Base-by-base conservation (phyloP, 1,140 invertebrate species). In the Neuroterus valhalla region DNA sequence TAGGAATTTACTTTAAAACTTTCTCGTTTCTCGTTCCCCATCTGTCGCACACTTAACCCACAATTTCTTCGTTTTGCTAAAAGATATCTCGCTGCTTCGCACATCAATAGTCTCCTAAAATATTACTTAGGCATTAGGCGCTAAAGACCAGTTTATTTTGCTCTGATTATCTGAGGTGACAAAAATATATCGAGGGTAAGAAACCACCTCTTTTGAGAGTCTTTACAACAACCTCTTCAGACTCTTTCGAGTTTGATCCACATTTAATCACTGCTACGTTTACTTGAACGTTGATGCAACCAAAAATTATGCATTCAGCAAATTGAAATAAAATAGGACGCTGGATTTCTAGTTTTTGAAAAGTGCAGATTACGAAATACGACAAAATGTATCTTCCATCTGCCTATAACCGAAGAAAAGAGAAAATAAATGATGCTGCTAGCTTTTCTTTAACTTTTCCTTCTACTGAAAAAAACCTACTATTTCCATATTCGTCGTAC, bases 51-150 rank as follows among this genome's bases (percentile, higher is more conserved):
- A 11, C 10, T 3, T 50, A 17, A n/a, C 55, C n/a, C 26, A 31
- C 55, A 62, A 23, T 66, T 38, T 62, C 38, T 70, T 26, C 17
- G 38, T 31, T 46, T 45, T 48, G 14, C 19, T 70, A 77, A 12
- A 73, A 77, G 52, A 73, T 67, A 70, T 68, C 31, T 52, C 19
- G 45, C 73, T 67, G n/a, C 8, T 77, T 73, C 44, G 70, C 62
- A 70, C 67, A 70, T 77, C 70, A 76, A 62, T 66, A 31, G 72
- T 72, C 46, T 70, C 48, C 1, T 48, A 45, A 67, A 15, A 66
- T 42, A 72, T 10, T 72, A 69, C 71, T 72, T 76, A 62, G 55
- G 55, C 55, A 23, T 62, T 62, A 62, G 55, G 55, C 55, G 55
- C 55, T 62, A 62, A 62, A 38, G 55, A 62, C 55, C 55, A 62